Conservation (phyloP, 2,797 vertebrate species). For the Parotocinclus haroldoi region DNA sequence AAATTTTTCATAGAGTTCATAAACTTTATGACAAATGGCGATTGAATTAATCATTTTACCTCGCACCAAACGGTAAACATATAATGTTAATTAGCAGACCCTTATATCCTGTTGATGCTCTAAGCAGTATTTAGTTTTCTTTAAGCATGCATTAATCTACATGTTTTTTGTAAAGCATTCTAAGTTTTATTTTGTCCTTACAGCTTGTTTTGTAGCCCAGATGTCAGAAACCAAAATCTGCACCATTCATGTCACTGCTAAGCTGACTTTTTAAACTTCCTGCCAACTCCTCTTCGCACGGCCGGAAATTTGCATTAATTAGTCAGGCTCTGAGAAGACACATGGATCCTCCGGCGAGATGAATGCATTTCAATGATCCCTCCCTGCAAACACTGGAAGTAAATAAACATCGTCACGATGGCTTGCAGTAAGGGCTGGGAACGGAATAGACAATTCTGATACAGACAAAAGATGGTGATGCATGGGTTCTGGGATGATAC, state of each 20-base stretch:
- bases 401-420: slow-evolving; percentile 25
- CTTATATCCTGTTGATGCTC: no score
- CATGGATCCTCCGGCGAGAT: slow-evolving; percentile 59
- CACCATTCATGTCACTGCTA: slow-evolving; percentile 61
- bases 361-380: slow-evolving; percentile 58
- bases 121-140: no score
- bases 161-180: no score
- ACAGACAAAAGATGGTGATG: no score
- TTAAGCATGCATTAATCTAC: no score
- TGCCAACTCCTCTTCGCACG: slow-evolving; percentile 61
- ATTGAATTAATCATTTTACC: no score
- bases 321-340: slow-evolving; percentile 61
- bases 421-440: slow-evolving; percentile 1
- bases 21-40: no score
- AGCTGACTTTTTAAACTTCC: slow-evolving; percentile 70
- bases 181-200: slow-evolving; percentile 5
- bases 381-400: slow-evolving; percentile 21
- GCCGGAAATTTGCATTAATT: slow-evolving; percentile 72
- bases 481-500: no score
- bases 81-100: no score
- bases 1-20: no score
- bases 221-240: slow-evolving; percentile 61
- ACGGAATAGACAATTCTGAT: background rate
- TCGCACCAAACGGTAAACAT: no score
- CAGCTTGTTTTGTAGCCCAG: slow-evolving; percentile 60